Percentiles rank a stretch among this genome's conserved stretches.
These are phyloP conservation scores for Caenorhabditis sp. DNA, from an alignment of 2,888 invertebrate species.

Conservation along the genomic window DNA sequence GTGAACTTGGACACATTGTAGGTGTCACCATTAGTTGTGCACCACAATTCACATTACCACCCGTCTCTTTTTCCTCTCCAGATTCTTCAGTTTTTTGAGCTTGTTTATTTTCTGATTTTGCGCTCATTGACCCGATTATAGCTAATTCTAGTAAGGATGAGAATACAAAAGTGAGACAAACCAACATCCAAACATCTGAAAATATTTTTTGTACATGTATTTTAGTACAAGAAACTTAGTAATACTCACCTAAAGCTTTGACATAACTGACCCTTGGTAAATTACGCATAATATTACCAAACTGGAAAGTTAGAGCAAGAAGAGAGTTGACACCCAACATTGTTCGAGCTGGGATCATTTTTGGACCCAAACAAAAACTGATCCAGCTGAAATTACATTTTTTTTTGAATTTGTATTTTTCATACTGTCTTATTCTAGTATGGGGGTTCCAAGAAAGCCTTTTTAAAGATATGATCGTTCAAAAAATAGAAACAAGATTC, in stretches of 20 bases:
- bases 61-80: conserved; percentile 11
- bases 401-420: conserved; percentile 1
- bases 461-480: too few relatives aligned
- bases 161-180: conserved; percentile 67
- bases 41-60: conserved; percentile 17
- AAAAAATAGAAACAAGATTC: too few relatives aligned
- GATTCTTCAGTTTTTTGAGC: conserved; percentile 1
- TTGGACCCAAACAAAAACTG: conserved; percentile 61
- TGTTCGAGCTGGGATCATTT: conserved; percentile 68
- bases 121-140: conserved; percentile 64
- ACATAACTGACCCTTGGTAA: conserved; percentile 63
- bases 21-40: conserved; percentile 34
- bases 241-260: conserved; percentile 51
- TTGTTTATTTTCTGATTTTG: conserved; percentile 38
- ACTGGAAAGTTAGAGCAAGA: conserved; percentile 62
- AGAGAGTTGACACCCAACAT: conserved; percentile 68
- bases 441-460: too few relatives aligned
- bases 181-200: conserved; percentile 65
- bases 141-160: conserved; percentile 66
- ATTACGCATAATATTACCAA: conserved; percentile 70
- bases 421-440: too few relatives aligned
- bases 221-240: neutral
- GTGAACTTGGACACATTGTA: conserved; percentile 43
- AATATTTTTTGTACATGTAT: too few relatives aligned
- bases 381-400: conserved; percentile 56